Conservation (phyloP, 92 coral and sea anemone species). For the Porites rus region DNA sequence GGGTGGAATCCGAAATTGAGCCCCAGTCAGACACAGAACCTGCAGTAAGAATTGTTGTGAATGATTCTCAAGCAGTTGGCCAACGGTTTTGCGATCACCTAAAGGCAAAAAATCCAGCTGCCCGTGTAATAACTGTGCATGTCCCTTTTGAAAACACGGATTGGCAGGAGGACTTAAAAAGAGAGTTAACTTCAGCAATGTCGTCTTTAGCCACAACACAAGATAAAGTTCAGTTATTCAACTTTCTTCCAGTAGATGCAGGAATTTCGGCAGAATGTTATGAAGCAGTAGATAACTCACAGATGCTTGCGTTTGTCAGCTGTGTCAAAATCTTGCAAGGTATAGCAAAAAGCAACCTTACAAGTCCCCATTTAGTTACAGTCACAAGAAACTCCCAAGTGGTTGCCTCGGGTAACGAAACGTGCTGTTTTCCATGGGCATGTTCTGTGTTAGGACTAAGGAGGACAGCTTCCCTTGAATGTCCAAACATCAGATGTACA, state of each 20-base stretch:
- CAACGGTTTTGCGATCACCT: constrained; percentile 30
- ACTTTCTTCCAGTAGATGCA: constrained; percentile 71
- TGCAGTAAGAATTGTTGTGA: constrained; percentile 38
- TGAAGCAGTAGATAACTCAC: constrained; percentile 12
- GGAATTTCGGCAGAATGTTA: constrained; percentile 12
- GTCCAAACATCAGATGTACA: constrained; percentile 37
- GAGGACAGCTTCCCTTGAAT: constrained; percentile 67
- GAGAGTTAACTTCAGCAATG: constrained; percentile 3
- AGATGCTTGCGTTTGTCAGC: constrained; percentile 42
- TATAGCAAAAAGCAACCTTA: neutral
- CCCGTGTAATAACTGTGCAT: constrained; percentile 25
- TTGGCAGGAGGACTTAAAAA: neutral
- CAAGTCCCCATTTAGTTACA: constrained; percentile 30
- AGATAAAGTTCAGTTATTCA: constrained; percentile 25
- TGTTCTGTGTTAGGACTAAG: constrained; percentile 67
- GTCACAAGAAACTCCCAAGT: constrained; percentile 52
- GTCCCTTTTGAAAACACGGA: constrained; percentile 10
- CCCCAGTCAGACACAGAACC: constrained; percentile 9
- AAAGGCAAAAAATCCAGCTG: constrained; percentile 9
- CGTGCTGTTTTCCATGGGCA: constrained; percentile 65
- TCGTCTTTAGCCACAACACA: neutral
- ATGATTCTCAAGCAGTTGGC: constrained; percentile 49
- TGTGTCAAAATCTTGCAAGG: constrained; percentile 17
- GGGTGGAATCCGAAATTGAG: constrained; percentile 45
- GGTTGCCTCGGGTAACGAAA: constrained; percentile 17